Conservation (phyloP, 92 coral and sea anemone species). For the Chrysogorgia sp. region DNA sequence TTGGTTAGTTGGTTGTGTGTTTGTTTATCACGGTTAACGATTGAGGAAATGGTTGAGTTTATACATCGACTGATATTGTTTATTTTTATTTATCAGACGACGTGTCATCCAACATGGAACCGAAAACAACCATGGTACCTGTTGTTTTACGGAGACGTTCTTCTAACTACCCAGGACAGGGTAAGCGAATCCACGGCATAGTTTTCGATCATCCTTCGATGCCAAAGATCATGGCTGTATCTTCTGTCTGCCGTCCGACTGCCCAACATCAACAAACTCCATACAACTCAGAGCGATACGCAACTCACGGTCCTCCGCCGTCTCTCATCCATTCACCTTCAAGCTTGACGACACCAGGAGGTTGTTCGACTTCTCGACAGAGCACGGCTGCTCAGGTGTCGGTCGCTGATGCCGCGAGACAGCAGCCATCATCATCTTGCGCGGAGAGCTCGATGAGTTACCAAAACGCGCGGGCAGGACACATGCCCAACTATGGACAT, state of each 20-base stretch:
- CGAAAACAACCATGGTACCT: neutral
- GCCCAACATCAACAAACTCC: neutral
- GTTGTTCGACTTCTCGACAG: neutral
- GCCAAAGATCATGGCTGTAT: slow-evolving; percentile 34
- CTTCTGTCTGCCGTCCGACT: neutral
- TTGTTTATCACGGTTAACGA: too few species aligned
- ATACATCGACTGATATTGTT: too few species aligned
- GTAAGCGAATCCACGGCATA: slow-evolving; percentile 30
- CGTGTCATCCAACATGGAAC: neutral
- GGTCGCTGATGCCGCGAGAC: neutral
- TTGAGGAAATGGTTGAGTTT: too few species aligned
- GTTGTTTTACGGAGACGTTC: neutral
- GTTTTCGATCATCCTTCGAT: slow-evolving; percentile 45
- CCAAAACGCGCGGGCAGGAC: neutral
- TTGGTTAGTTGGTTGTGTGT: too few species aligned
- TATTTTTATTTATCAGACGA: neutral
- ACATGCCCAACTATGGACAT: neutral
- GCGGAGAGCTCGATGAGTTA: neutral
- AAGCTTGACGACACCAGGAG: neutral
- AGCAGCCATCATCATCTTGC: neutral
- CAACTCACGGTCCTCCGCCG: neutral
- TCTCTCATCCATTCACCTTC: slow-evolving; percentile 21
- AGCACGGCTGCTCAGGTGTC: neutral
- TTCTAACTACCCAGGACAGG: neutral
- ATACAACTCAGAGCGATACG: neutral